Percentiles rank a stretch among this genome's conserved stretches.
Evolutionary conservation across 1,140 invertebrate species (phyloP).

Genomic region (Eumeta japonica): DNA sequence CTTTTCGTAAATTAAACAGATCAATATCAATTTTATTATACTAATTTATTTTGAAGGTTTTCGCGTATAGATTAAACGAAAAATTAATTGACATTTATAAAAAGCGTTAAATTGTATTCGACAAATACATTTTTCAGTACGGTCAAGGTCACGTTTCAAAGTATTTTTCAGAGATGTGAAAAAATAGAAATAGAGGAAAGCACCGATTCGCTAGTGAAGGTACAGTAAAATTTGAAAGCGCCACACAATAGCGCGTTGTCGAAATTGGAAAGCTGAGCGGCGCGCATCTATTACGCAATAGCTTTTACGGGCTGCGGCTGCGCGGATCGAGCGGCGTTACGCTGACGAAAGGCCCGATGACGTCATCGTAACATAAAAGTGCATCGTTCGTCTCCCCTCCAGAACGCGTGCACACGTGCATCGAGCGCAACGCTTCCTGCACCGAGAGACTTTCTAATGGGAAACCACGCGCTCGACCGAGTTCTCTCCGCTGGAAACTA

Average conservation of each 20-base stretch:
- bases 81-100: too few relatives aligned
- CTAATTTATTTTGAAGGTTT: too few relatives aligned
- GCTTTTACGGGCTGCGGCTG: slow-evolving; percentile 49
- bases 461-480: slow-evolving; percentile 34
- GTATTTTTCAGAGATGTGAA: slow-evolving; percentile 45
- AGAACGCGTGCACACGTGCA: slow-evolving; percentile 32
- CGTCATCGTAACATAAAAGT: slow-evolving; percentile 50
- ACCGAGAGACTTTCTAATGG: slow-evolving; percentile 52
- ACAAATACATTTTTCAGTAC: too few relatives aligned
- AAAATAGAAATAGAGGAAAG: slow-evolving; percentile 48
- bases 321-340: too few relatives aligned
- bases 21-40: too few relatives aligned
- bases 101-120: too few relatives aligned
- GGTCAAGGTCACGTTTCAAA: too few relatives aligned
- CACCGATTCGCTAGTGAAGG: slow-evolving; percentile 39
- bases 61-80: too few relatives aligned
- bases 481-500: slow-evolving; percentile 22
- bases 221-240: slow-evolving; percentile 54
- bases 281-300: slow-evolving; percentile 48
- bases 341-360: slow-evolving; percentile 53
- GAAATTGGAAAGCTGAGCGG: slow-evolving; percentile 56
- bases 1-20: too few relatives aligned
- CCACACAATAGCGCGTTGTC: slow-evolving; percentile 55
- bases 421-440: slow-evolving; percentile 43
- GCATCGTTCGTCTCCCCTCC: slow-evolving; percentile 45